Evolutionary conservation across 2,888 invertebrate genomes (phyloP), one percentile per base, ranked within the genome.

Genomic region (Gari tellinella): DNA sequence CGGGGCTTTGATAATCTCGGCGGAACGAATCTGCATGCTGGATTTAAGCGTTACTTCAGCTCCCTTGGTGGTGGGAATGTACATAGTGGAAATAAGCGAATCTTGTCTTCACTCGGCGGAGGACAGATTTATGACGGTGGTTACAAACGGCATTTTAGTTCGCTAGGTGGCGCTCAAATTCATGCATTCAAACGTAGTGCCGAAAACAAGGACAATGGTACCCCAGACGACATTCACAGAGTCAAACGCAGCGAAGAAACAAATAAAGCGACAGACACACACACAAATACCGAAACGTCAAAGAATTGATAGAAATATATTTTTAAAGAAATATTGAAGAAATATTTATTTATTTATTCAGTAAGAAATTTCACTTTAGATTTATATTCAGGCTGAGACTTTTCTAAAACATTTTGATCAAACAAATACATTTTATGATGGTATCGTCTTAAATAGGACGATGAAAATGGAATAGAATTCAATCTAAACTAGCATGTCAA

Each of bases 91-190:
- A 41, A 58, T 31, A 74, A 74, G 25, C n/a, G 74, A 38, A 46
- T 57, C 7, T 40, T 74, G 14, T 69, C 74, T 2, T 69, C 74
- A 38, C 64, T 74, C 5, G 74, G 74, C 15, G 74, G 69, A 0
- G 55, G 21, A 23, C 43, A 74, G 31, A 19, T 69, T 7, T 65
- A 74, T 41, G 55, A 49, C 2, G 69, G 17, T 12, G 74, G 65
- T 0, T 65, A 57, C 38, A 74, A 74, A 57, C 52, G 73, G 15
- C 46, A 43, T n/a, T 45, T 74, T 0, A 68, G 73, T 62, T 68
- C 73, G 15, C 40, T 74, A 26, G 73, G 73, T 15, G 73, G 73
- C n/a, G 31, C 68, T 19, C 48, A 74, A 38, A 64, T 74, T 14
- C 58, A 58, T 31, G 67, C 48, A 38, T 72, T 49, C 25, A 72